phyloP scores from a whole-genome alignment of 2,113 vertebrate genomes.

The Tympanuchus pallidicinctus region DNA sequence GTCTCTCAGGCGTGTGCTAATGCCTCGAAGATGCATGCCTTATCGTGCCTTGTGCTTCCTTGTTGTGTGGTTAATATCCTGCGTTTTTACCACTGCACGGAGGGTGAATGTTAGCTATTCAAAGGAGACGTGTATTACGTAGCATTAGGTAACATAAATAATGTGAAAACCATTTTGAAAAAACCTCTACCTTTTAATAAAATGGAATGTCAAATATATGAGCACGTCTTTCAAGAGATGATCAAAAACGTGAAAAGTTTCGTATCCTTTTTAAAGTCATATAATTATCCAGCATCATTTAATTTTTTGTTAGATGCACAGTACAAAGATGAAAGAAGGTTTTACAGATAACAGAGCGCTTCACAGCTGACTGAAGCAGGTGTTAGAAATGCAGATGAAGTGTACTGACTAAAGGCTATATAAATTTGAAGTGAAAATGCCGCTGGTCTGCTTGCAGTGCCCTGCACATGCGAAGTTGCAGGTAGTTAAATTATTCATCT shows the following conservation, averaged over 20 bases:
- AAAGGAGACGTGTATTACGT: neutral
- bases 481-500: conserved; percentile 93
- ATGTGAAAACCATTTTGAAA: conserved; percentile 15
- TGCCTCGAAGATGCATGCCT: conserved; percentile 16
- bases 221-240: conserved; percentile 59
- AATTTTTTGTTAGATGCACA: conserved; percentile 78
- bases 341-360: conserved; percentile 81
- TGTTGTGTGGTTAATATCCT: neutral
- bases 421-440: conserved; percentile 99
- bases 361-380: conserved; percentile 91
- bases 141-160: conserved; percentile 45
- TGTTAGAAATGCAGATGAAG: conserved; percentile 99
- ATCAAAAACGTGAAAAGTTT: conserved; percentile 70
- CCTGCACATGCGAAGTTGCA: conserved; percentile 87
- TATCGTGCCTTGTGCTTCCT: neutral
- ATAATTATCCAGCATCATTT: conserved; percentile 70
- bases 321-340: conserved; percentile 88
- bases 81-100: neutral
- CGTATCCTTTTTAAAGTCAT: conserved; percentile 66
- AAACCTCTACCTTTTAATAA: conserved; percentile 55
- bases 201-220: conserved; percentile 52
- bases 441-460: conserved; percentile 87
- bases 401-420: conserved; percentile 95
- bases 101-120: conserved; percentile 25
- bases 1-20: neutral